These are phyloP conservation scores for Sapayoa aenigma DNA, from an alignment of 2,113 vertebrate species.

Conservation along the genomic window DNA sequence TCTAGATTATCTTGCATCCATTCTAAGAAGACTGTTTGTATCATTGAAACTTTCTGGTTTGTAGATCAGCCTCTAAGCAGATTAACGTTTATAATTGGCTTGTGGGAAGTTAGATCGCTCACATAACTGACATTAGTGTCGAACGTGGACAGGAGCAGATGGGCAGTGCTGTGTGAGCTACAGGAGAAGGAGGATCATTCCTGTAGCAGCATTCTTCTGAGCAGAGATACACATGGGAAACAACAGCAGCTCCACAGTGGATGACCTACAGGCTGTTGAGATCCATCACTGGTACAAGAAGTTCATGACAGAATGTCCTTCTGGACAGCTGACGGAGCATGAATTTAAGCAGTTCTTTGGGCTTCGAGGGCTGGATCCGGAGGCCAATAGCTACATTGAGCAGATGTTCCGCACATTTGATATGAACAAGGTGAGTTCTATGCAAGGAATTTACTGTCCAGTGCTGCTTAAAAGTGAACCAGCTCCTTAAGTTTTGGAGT, in stretches of 20 bases:
- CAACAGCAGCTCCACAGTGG: constrained; percentile 79
- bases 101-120: background rate
- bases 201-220: background rate
- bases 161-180: background rate
- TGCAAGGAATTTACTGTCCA: background rate
- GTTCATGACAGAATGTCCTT: constrained; percentile 91
- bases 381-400: constrained; percentile 88
- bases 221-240: constrained; percentile 78
- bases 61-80: constrained; percentile 22
- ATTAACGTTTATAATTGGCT: constrained; percentile 43
- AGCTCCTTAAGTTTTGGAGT: background rate
- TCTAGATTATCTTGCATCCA: constrained; percentile 11
- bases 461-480: background rate
- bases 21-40: constrained; percentile 5
- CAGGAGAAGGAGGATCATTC: background rate
- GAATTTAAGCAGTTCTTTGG: constrained; percentile 94
- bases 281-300: constrained; percentile 96
- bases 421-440: constrained; percentile 88
- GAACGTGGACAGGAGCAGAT: background rate
- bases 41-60: constrained; percentile 2
- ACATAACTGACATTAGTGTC: background rate
- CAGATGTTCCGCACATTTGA: constrained; percentile 95
- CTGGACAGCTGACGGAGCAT: constrained; percentile 87
- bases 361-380: constrained; percentile 81
- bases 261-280: constrained; percentile 88